Evolutionary conservation across 1,140 invertebrate species (phyloP).

Genomic region (Drosophila parvula): DNA sequence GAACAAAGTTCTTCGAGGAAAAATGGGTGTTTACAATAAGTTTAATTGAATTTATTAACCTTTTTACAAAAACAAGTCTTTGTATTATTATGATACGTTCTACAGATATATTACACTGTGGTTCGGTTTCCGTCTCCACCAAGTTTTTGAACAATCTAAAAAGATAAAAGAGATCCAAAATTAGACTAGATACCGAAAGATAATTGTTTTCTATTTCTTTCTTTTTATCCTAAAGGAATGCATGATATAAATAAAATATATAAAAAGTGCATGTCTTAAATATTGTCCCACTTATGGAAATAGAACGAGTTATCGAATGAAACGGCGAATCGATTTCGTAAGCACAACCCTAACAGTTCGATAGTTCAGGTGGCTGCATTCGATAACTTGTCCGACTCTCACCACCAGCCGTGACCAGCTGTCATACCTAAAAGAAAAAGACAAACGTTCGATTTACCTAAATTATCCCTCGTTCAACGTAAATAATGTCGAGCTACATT

Average conservation of each 20-base stretch:
- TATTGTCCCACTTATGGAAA: too few relatives aligned
- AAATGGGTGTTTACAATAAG: conserved; percentile 54
- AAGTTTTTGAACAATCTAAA: conserved; percentile 79
- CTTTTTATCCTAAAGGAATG: not conserved
- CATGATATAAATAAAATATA: not conserved
- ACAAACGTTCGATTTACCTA: conserved; percentile 31
- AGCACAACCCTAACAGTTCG: conserved; percentile 1
- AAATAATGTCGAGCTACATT: conserved; percentile 79
- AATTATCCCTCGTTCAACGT: conserved; percentile 41
- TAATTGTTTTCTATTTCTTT: too few relatives aligned
- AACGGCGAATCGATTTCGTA: not conserved
- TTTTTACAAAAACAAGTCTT: conserved; percentile 59
- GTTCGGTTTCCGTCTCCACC: conserved; percentile 79
- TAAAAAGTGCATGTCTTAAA: not conserved
- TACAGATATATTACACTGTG: conserved; percentile 71
- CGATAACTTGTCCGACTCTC: conserved; percentile 31
- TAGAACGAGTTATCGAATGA: not conserved
- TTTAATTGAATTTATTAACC: conserved; percentile 63
- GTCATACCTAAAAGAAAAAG: conserved; percentile 66
- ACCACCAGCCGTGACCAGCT: conserved; percentile 46
- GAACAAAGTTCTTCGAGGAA: not conserved
- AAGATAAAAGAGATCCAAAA: not conserved
- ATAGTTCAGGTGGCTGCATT: not conserved
- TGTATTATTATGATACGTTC: conserved; percentile 37
- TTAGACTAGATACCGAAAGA: not conserved